Base-by-base conservation (phyloP, 2,797 vertebrate genomes). In the Notolabrus celidotus region DNA sequence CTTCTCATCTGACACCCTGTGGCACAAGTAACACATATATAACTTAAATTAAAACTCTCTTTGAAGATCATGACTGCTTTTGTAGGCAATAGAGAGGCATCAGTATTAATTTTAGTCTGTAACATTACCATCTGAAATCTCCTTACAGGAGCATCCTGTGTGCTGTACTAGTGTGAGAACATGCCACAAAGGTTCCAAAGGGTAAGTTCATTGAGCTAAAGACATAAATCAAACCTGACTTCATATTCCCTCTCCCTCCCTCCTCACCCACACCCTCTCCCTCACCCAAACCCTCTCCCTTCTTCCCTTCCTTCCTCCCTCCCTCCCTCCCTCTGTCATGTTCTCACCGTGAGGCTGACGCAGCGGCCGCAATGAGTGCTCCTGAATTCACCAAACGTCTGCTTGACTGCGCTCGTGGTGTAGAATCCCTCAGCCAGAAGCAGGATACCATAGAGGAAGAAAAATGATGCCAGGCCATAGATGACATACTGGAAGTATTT, bases 361-460 rank as follows among this genome's bases (percentile, higher is more conserved):
- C 97, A 97, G 89, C 95, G 97, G 83, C 97, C 96, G 79, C 95
- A 97, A 69, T 95, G 92, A 78, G 97, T 98, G 92, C 97, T 98
- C 93, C 95, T 96, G 94, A 98, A 99, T 91, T 99, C 98, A 67
- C 98, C 98, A 52, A 98, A 98, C 77, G 96, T 96, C 94, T 99
- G 97, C 91, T 97, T 97, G 80, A 99, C 96, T 3, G 98, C 97
- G 0, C 97, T 97, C 0, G 98, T 99, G 88, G 97, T 96, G 93
- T 99, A 99, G 94, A 99, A 99, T 42, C 98, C 98, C 93, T 99
- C 97, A 8, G 98, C 97, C 93, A 99, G 89, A 83, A 99, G 93
- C 90, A 99, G 93, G 81, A 98, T 94, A 70, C 98, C 97, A 10
- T 96, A 99, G 86, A 99, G 96, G 95, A 99, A 99, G 95, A 99